Conservation (phyloP, 2,888 invertebrate genomes). For the Hyles lineata region DNA sequence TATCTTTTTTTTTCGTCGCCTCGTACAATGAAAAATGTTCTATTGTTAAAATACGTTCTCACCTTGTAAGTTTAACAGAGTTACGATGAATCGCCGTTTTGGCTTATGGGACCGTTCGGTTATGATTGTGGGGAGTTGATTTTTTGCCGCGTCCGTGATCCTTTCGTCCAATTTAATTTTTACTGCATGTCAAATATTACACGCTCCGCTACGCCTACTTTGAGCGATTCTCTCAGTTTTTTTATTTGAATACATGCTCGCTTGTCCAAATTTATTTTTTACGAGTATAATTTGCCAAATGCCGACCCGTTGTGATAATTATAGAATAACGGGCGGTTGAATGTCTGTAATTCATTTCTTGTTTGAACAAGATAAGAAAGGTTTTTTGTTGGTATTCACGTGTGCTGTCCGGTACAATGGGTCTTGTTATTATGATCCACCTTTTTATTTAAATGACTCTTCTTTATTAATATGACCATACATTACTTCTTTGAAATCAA, state of each 20-base stretch:
- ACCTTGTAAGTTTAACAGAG: constrained; percentile 70
- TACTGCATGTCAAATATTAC: constrained; percentile 77
- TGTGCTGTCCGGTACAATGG: constrained; percentile 7
- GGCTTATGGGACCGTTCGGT: constrained; percentile 45
- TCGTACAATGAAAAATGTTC: constrained; percentile 68
- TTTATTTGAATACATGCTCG: constrained; percentile 64
- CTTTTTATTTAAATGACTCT: background rate
- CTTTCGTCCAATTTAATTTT: constrained; percentile 74
- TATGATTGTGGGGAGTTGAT: constrained; percentile 62
- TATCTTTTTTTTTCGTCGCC: constrained; percentile 63
- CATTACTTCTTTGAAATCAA: constrained; percentile 3
- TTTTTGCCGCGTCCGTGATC: constrained; percentile 62
- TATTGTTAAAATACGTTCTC: constrained; percentile 68
- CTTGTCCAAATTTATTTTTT: constrained; percentile 64
- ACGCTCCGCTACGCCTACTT: constrained; percentile 62
- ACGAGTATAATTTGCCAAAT: constrained; percentile 64
- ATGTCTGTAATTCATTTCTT: constrained; percentile 46
- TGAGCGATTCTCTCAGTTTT: constrained; percentile 59
- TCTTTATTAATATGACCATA: constrained; percentile 6
- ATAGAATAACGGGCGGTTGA: constrained; percentile 50
- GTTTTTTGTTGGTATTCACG: constrained; percentile 3
- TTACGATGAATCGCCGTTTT: constrained; percentile 71
- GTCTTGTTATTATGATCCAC: background rate
- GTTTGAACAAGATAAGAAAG: constrained; percentile 40
- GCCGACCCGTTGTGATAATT: constrained; percentile 55